Base-by-base conservation (phyloP, 1,140 invertebrate species). In the Drosophila auraria region DNA sequence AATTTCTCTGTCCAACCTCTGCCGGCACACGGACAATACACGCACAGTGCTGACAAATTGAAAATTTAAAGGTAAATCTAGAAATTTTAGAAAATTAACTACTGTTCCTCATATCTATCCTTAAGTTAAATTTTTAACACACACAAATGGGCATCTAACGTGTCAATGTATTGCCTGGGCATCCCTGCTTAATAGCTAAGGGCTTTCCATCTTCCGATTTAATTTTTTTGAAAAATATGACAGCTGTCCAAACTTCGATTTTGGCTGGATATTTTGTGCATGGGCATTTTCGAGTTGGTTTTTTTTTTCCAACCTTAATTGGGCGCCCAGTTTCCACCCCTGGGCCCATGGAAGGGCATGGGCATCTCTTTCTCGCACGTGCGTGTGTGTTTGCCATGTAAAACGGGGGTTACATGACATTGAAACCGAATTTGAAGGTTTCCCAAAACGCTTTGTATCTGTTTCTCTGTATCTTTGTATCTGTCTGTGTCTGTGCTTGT, bases 381-480 rank as follows among this genome's bases (percentile, higher is more conserved):
- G n/a, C 30, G 27, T 36, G 5, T 54, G 36, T 59, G 54, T 50
- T 23, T 47, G 42, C 53, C 63, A 61, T 89, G 84, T 84, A 86
- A 82, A 87, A 84, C 75, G 73, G 79, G 87, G 89, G 89, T 91
- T 82, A 91, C 89, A 90, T 91, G 89, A 91, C 89, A 91, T 91
- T 91, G 89, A 91, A 91, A 91, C 84, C 69, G 47, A 86, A 75
- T 91, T 91, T 91, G 89, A 91, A 91, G 89, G 89, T 89, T 91
- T 79, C 68, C 60, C 59, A 54, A 62, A 83, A 75, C 70, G 56
- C 66, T 70, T 59, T 70, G 72, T 69, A 38, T 53, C 54, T 54
- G 53, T 54, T 23, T 56, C 33, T 30, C 17, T 23, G 27, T 53
- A 54, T 36, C 27, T 20, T 20, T 20, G 20, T 20, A 20, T 54